Conservation (phyloP, 2,113 vertebrate genomes). For the Pampusana beccarii region DNA sequence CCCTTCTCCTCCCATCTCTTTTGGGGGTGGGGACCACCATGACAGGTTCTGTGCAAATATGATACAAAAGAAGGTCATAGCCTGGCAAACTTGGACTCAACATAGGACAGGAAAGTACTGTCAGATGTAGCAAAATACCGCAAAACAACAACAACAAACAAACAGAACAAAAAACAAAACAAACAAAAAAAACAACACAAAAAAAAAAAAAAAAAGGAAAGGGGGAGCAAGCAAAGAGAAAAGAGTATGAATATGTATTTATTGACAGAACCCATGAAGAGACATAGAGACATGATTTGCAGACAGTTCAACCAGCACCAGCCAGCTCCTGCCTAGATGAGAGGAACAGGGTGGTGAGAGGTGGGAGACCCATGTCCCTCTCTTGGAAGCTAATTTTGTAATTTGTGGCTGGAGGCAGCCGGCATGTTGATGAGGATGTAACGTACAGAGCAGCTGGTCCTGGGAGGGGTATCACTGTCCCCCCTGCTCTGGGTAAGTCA, state of each 20-base stretch:
- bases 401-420: not conserved
- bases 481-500: not conserved
- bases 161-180: too few species aligned
- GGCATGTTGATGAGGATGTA: rapidly evolving
- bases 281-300: not conserved
- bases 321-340: not conserved
- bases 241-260: not conserved
- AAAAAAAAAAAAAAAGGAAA: not conserved
- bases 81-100: not conserved
- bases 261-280: not conserved
- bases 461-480: not conserved
- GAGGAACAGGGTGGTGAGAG: not conserved
- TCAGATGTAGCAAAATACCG: not conserved
- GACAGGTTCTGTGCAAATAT: too few species aligned
- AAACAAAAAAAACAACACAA: too few species aligned
- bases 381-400: not conserved
- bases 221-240: not conserved
- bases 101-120: not conserved
- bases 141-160: too few species aligned
- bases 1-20: not conserved
- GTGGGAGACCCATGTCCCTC: not conserved
- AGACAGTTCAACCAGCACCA: not conserved
- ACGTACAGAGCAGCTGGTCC: not conserved
- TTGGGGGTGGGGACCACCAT: not conserved
- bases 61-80: not conserved